Conservation (phyloP, 2,888 invertebrate species). For the Andrena hattorfiana region DNA sequence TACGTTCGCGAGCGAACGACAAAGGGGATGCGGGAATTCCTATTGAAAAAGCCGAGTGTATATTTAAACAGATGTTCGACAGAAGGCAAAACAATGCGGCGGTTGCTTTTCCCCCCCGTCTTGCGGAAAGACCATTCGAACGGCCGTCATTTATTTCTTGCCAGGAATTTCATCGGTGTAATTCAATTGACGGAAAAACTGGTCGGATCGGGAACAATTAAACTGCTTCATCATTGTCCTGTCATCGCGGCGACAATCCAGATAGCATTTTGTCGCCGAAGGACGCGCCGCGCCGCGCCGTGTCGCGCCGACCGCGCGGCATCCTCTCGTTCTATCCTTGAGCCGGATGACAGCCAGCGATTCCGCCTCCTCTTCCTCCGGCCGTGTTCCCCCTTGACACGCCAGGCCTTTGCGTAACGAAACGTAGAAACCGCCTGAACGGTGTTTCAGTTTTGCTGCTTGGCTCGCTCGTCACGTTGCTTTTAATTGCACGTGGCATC, state of each 20-base stretch:
- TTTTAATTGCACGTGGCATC: slow-evolving; percentile 68
- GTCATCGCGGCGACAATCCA: slow-evolving; percentile 46
- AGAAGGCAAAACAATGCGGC: not conserved
- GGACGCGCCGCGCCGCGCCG: slow-evolving; percentile 39
- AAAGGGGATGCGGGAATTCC: not conserved
- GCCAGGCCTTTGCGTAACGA: slow-evolving; percentile 64
- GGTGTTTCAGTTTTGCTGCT: slow-evolving; percentile 57
- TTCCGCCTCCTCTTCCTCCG: not conserved
- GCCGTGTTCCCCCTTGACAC: slow-evolving; percentile 10
- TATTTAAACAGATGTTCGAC: slow-evolving; percentile 8
- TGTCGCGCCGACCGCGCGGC: slow-evolving; percentile 12
- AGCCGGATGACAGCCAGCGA: slow-evolving; percentile 33
- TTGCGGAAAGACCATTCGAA: not conserved
- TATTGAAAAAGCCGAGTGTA: not conserved
- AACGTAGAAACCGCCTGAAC: slow-evolving; percentile 56
- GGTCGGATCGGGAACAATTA: slow-evolving; percentile 50
- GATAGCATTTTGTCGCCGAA: slow-evolving; percentile 48
- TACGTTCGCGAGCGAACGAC: not conserved
- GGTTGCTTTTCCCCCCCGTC: not conserved
- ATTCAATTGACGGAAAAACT: slow-evolving; percentile 54
- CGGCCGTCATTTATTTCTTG: slow-evolving; percentile 41
- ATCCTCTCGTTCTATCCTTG: slow-evolving; percentile 29
- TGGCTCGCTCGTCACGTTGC: slow-evolving; percentile 68
- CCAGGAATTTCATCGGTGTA: slow-evolving; percentile 51
- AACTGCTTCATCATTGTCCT: slow-evolving; percentile 58